These are phyloP conservation scores for Eilema griseolum DNA, from an alignment of 2,888 invertebrate genomes.

Conservation along the genomic window DNA sequence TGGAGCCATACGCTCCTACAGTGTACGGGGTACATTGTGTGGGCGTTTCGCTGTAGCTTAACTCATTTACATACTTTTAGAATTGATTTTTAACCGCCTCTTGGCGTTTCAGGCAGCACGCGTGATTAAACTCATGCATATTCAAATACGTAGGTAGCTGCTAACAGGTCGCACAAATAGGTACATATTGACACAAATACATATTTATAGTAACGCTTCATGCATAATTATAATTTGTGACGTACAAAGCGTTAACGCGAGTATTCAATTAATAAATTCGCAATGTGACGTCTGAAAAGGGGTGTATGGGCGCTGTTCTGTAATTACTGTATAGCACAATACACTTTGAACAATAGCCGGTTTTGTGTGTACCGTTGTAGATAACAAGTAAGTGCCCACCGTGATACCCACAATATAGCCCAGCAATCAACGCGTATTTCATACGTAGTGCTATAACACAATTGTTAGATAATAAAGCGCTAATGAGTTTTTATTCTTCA, in stretches of 20 bases:
- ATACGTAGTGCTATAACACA: not conserved
- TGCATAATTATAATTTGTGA: not conserved
- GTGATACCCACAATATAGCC: not conserved
- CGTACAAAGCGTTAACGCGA: not conserved
- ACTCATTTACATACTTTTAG: conserved; percentile 1
- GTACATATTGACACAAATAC: not conserved
- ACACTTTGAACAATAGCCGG: no score
- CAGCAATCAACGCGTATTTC: not conserved
- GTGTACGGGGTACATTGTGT: no score
- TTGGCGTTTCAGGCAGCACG: not conserved
- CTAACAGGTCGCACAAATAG: conserved; percentile 4
- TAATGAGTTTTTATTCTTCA: no score
- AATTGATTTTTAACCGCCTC: conserved; percentile 3
- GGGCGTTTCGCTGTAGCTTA: not conserved
- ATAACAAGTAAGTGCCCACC: no score
- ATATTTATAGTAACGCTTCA: not conserved
- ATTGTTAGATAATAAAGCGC: no score
- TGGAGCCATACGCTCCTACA: not conserved
- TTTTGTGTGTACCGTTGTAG: no score
- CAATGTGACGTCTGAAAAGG: no score
- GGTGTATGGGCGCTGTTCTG: no score
- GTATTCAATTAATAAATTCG: no score
- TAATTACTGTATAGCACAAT: no score
- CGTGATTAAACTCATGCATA: conserved; percentile 19
- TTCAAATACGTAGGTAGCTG: conserved; percentile 6